Evolutionary conservation across 2,888 invertebrate species (phyloP), one percentile per base, ranked within the genome.

Genomic region (Lasioglossum lativentre): DNA sequence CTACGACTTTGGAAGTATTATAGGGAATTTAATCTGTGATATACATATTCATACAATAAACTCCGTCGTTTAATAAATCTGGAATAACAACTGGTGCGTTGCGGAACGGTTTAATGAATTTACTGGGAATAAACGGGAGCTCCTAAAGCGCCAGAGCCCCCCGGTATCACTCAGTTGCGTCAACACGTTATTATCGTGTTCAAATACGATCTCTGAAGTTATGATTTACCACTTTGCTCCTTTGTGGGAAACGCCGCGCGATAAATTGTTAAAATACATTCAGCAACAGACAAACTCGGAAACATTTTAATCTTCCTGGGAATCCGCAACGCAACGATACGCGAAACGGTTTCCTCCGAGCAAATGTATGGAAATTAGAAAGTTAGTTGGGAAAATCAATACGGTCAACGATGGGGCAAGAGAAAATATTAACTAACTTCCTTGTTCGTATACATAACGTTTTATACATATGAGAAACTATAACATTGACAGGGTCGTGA

Each of bases 381-480:
- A 87, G 79, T 73, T 78, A 82, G 87, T 80, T 56, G 34, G 38
- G 75, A 66, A 80, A 90, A 80, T 80, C 63, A 66, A 70, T 76
- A 47, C 74, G 52, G 30, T 72, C 23, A 27, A 75, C 77, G 76
- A 59, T 34, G 73, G 80, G 72, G 72, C 73, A 81, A 75, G 81
- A 80, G 88, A 85, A 85, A 89, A 83, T 89, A 73, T 82, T 38
- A 78, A 59, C 38, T 45, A 47, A 78, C 71, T 82, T 86, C 79
- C 66, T 73, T 70, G 70, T 38, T 19, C 77, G 38, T 56, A 38
- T n/a, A n/a, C n/a, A n/a, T n/a, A n/a, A n/a, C 70, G 72, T 52
- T 59, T 63, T 23, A 73, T n/a, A n/a, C n/a, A n/a, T 45, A 30
- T n/a, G 78, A 82, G 78, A 88, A n/a, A 88, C 74, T 66, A 23